These are phyloP conservation scores for Caenorhabditis becei DNA, from an alignment of 2,888 invertebrate genomes.

Conservation along the genomic window DNA sequence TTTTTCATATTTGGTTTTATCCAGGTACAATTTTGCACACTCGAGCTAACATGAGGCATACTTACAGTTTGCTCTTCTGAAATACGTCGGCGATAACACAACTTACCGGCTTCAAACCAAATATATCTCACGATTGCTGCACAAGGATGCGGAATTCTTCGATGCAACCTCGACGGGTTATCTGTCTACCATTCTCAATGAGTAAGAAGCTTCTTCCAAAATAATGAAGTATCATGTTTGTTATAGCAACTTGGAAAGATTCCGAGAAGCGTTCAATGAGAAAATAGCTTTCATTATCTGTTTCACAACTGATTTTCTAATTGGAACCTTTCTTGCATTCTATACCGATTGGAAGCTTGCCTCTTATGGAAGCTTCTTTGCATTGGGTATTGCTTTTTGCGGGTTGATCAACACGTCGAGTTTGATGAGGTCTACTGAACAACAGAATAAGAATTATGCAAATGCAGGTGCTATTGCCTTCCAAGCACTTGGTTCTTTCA, in stretches of 20 bases:
- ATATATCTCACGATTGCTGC: slow-evolving; percentile 82
- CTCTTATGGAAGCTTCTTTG: slow-evolving; percentile 79
- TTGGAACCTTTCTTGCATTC: slow-evolving; percentile 68
- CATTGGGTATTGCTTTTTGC: slow-evolving; percentile 73
- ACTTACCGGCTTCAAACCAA: slow-evolving; percentile 82
- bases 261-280: slow-evolving; percentile 78
- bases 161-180: slow-evolving; percentile 83
- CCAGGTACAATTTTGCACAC: slow-evolving; percentile 11
- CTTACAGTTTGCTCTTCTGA: slow-evolving; percentile 79
- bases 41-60: no score
- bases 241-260: slow-evolving; percentile 78
- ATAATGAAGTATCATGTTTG: slow-evolving; percentile 7
- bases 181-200: slow-evolving; percentile 83
- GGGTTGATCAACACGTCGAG: slow-evolving; percentile 74
- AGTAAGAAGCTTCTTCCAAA: slow-evolving; percentile 82
- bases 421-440: slow-evolving; percentile 40
- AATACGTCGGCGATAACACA: slow-evolving; percentile 82
- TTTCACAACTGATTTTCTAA: slow-evolving; percentile 59
- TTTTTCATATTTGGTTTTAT: slow-evolving; percentile 52
- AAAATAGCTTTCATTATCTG: slow-evolving; percentile 73
- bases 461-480: slow-evolving; percentile 55
- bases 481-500: slow-evolving; percentile 40
- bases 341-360: slow-evolving; percentile 75
- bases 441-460: slow-evolving; percentile 39
- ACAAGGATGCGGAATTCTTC: slow-evolving; percentile 83